Conservation (phyloP, 2,113 vertebrate genomes). For the Pseudorasbora parva region DNA sequence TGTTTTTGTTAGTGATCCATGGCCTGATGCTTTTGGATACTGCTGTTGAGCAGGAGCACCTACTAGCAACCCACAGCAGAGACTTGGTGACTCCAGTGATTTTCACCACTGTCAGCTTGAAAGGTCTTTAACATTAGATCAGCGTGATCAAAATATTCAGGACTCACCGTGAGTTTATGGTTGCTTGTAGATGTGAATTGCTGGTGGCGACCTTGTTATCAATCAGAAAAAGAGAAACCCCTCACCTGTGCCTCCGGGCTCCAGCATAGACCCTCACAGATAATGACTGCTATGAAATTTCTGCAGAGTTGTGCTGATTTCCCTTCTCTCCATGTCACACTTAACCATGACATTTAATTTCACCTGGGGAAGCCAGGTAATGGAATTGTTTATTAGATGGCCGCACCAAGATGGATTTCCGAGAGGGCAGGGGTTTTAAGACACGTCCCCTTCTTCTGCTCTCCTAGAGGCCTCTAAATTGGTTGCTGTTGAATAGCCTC, state of each 20-base stretch:
- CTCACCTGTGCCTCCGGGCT: constrained; percentile 39
- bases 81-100: neutral
- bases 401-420: constrained; percentile 63
- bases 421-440: constrained; percentile 57
- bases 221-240: constrained; percentile 42
- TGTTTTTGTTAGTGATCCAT: neutral
- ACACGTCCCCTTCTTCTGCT: constrained; percentile 46
- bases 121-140: neutral
- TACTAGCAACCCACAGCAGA: neutral
- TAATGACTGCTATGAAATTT: constrained; percentile 60
- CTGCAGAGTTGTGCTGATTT: constrained; percentile 45
- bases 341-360: constrained; percentile 68
- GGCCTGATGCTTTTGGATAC: neutral
- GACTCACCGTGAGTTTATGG: constrained; percentile 18
- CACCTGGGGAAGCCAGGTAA: constrained; percentile 62
- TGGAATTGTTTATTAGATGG: constrained; percentile 63
- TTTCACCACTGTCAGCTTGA: neutral
- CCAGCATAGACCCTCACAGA: constrained; percentile 40
- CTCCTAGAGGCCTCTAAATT: constrained; percentile 67
- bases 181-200: constrained; percentile 15
- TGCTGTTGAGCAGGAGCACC: neutral
- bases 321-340: constrained; percentile 59
- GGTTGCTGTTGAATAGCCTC: constrained; percentile 61
- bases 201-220: constrained; percentile 49
- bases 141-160: constrained; percentile 38